Percentiles rank a stretch among this genome's conserved stretches.
Conservation (phyloP, 2,797 vertebrate species). For the Eulemur albifrons region DNA sequence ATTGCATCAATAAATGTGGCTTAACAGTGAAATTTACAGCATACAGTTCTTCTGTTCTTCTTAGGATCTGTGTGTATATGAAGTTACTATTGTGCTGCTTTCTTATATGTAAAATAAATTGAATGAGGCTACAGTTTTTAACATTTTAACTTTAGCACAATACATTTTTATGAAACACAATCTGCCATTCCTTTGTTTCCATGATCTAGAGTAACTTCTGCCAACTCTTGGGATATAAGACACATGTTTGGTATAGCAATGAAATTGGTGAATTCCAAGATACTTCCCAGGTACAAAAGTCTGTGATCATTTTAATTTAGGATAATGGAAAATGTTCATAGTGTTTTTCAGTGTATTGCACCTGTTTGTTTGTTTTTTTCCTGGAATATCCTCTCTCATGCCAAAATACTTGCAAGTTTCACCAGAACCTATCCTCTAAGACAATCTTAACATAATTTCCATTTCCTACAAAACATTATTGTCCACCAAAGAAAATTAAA, state of each 20-base stretch:
- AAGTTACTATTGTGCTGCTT: not conserved
- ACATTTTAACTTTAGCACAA: not conserved
- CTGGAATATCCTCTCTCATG: not conserved
- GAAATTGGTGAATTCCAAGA: not conserved
- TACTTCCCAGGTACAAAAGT: not conserved
- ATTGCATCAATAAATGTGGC: not conserved
- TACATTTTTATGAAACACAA: not conserved
- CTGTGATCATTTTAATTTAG: not conserved
- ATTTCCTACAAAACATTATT: not conserved
- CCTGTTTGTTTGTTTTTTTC: not conserved
- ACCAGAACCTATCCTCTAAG: not conserved
- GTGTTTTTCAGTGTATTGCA: not conserved
- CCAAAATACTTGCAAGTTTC: not conserved
- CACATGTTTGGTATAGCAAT: not conserved
- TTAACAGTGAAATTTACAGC: not conserved
- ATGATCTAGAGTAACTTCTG: not conserved
- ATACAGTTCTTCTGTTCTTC: not conserved
- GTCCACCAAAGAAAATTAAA: not conserved
- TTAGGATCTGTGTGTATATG: not conserved
- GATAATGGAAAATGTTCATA: not conserved
- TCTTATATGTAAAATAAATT: not conserved
- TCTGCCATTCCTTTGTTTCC: not conserved
- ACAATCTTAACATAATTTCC: not conserved
- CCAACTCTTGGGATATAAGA: not conserved
- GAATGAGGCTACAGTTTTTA: not conserved